Conservation (phyloP, 2,113 vertebrate species). For the Cynoglossus semilaevis region DNA sequence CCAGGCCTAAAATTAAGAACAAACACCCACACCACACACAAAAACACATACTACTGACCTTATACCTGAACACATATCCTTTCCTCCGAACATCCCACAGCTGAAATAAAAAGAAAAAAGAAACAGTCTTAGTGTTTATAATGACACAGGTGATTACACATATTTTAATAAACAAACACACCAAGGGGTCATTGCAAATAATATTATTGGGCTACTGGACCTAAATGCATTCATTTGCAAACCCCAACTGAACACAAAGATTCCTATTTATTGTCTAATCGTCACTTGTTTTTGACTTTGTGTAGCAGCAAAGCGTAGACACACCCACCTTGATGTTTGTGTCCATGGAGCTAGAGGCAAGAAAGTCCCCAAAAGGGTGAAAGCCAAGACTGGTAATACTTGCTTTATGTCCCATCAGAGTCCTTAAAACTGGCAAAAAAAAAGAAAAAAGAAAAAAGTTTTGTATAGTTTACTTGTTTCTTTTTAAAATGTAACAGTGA, state of each 20-base stretch:
- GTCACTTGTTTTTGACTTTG: too few relatives aligned
- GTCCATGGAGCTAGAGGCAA: constrained; percentile 93
- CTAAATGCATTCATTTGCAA: too few relatives aligned
- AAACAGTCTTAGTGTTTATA: background rate
- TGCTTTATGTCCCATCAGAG: constrained; percentile 89
- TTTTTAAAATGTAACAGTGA: too few relatives aligned
- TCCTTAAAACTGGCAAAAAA: constrained; percentile 81
- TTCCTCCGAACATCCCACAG: constrained; percentile 96
- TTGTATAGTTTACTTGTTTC: background rate
- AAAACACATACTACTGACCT: constrained; percentile 75
- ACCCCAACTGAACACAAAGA: too few relatives aligned
- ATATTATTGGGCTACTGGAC: too few relatives aligned
- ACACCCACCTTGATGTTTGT: constrained; percentile 90
- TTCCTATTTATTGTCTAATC: too few relatives aligned
- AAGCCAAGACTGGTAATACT: constrained; percentile 93
- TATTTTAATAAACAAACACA: background rate
- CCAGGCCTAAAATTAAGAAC: too few relatives aligned
- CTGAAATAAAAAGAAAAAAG: constrained; percentile 64
- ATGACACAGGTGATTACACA: background rate
- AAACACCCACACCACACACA: background rate
- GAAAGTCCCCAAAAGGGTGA: constrained; percentile 88
- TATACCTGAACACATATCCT: constrained; percentile 91
- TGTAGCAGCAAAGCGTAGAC: too few relatives aligned
- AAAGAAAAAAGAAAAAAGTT: background rate
- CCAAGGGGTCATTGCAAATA: constrained; percentile 52